A percentile compares a stretch with the other conserved stretches of the same genome.
Conservation (phyloP, 2,888 invertebrate genomes). For the Reticulitermes lucifugus region DNA sequence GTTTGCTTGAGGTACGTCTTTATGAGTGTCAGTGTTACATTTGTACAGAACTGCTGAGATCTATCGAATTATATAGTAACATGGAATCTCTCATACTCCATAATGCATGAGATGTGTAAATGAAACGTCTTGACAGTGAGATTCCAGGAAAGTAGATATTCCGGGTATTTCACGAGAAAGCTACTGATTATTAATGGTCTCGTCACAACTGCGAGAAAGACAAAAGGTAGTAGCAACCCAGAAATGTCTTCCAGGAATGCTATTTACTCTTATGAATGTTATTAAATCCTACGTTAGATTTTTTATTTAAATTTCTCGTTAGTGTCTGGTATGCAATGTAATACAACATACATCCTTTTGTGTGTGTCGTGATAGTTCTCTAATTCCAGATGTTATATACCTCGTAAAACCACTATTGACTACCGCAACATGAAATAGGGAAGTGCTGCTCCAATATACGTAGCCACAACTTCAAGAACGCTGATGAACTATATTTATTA, state of each 20-base stretch:
- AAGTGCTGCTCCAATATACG: neutral
- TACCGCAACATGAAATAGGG: neutral
- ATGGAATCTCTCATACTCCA: too few relatives aligned
- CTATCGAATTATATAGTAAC: too few relatives aligned
- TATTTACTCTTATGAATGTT: neutral
- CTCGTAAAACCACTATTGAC: neutral
- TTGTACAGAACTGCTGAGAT: too few relatives aligned
- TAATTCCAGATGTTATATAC: neutral
- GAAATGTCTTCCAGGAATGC: neutral
- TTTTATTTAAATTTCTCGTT: neutral
- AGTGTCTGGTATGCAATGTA: neutral
- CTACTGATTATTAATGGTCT: too few relatives aligned
- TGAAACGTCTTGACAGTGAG: too few relatives aligned
- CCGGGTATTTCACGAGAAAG: too few relatives aligned
- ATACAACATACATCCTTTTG: neutral
- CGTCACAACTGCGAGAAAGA: too few relatives aligned
- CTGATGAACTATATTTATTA: neutral
- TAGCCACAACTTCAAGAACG: neutral
- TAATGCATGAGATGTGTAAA: too few relatives aligned
- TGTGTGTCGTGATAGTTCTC: neutral
- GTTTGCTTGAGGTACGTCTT: too few relatives aligned
- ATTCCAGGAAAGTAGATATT: too few relatives aligned
- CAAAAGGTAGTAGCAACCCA: too few relatives aligned
- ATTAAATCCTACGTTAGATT: neutral
- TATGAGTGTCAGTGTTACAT: too few relatives aligned